phyloP scores from a whole-genome alignment of 2,113 vertebrate genomes.

The Epinephelus lanceolatus region DNA sequence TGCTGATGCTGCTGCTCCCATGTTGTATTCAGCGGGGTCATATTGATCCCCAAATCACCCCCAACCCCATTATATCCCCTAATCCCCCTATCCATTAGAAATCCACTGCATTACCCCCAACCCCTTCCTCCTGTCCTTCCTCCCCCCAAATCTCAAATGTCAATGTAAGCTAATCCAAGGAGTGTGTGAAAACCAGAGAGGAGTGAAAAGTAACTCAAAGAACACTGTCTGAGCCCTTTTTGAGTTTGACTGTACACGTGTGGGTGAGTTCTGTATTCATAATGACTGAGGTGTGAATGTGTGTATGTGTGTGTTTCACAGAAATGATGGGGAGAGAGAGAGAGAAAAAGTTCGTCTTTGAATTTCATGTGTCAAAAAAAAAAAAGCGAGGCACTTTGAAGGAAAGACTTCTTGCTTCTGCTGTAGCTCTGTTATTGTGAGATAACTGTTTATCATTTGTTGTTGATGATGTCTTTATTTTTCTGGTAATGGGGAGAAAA shows the following conservation, averaged over 20 bases:
- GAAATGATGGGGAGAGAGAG: constrained; percentile 19
- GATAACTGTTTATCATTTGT: constrained; percentile 68
- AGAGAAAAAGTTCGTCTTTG: constrained; percentile 52
- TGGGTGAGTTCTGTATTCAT: constrained; percentile 52
- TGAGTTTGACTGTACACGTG: constrained; percentile 74
- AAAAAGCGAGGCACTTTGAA: constrained; percentile 80
- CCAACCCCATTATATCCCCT: constrained; percentile 44
- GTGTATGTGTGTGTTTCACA: constrained; percentile 34
- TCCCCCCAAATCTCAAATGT: constrained; percentile 76
- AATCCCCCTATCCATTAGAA: constrained; percentile 74
- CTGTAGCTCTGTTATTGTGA: constrained; percentile 83
- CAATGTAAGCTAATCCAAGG: constrained; percentile 89
- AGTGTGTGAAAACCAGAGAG: constrained; percentile 56
- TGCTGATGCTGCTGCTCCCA: constrained; percentile 84
- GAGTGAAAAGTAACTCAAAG: constrained; percentile 66
- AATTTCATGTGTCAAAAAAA: constrained; percentile 76
- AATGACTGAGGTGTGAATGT: constrained; percentile 50
- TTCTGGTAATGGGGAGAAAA: constrained; percentile 49
- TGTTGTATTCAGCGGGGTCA: constrained; percentile 75
- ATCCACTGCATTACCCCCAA: constrained; percentile 73
- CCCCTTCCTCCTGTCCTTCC: constrained; percentile 32
- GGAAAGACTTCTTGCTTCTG: constrained; percentile 82
- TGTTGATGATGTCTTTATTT: constrained; percentile 56
- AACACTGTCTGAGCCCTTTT: constrained; percentile 84
- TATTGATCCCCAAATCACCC: constrained; percentile 73